A percentile compares a stretch with the other conserved stretches of the same genome.
These are phyloP conservation scores for Ormyrus nitidulus DNA, from an alignment of 2,888 invertebrate genomes.

Conservation along the genomic window DNA sequence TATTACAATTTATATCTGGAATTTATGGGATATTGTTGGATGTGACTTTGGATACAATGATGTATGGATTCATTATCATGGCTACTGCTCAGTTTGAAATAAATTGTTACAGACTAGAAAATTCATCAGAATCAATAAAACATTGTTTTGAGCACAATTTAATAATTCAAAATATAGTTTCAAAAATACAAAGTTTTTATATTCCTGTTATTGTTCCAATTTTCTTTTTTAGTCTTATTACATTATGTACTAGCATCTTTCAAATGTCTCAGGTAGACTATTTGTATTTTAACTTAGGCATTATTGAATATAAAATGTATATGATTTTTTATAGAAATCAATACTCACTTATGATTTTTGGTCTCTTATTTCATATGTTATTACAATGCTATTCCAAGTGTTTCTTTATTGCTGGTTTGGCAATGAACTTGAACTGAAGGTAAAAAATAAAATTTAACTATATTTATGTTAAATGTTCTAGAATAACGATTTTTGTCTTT, in stretches of 20 bases:
- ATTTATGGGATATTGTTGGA: slow-evolving; percentile 19
- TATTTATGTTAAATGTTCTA: too few species aligned
- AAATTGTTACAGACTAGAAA: slow-evolving; percentile 5
- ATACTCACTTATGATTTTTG: background rate
- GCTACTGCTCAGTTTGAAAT: slow-evolving; percentile 34
- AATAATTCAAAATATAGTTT: slow-evolving; percentile 10
- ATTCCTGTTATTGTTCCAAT: slow-evolving; percentile 22
- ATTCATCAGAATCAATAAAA: background rate
- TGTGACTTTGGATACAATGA: slow-evolving; percentile 32
- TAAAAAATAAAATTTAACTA: background rate
- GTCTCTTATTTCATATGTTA: too few species aligned
- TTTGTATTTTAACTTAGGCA: too few species aligned
- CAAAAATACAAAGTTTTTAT: slow-evolving; percentile 27
- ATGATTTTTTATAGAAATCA: background rate
- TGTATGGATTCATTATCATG: slow-evolving; percentile 36
- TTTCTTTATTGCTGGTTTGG: slow-evolving; percentile 38
- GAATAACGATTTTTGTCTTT: background rate
- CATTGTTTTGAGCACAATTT: slow-evolving; percentile 34
- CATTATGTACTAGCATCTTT: slow-evolving; percentile 24
- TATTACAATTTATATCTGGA: background rate
- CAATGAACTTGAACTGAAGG: slow-evolving; percentile 32
- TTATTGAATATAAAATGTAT: too few species aligned
- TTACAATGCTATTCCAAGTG: slow-evolving; percentile 24
- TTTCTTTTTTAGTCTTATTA: slow-evolving; percentile 40
- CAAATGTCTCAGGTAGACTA: slow-evolving; percentile 8